These are phyloP conservation scores for Salvelinus namaycush DNA, from an alignment of 2,113 vertebrate genomes.

Conservation along the genomic window DNA sequence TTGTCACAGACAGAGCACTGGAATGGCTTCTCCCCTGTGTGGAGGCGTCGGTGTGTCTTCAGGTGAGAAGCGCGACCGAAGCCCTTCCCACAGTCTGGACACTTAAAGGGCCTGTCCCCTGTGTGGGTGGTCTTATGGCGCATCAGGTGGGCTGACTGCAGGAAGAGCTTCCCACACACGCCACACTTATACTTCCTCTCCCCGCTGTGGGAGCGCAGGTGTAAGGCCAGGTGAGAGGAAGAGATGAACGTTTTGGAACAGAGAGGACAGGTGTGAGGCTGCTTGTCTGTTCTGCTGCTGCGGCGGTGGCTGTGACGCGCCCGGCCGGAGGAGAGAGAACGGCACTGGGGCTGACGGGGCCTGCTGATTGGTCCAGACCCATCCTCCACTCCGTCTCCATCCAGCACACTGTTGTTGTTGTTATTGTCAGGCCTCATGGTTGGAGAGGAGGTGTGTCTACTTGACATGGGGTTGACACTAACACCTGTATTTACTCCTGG, in stretches of 20 bases:
- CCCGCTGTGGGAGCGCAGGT: slow-evolving; percentile 68
- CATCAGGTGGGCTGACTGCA: slow-evolving; percentile 73
- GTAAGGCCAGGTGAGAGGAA: slow-evolving; percentile 68
- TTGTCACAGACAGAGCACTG: slow-evolving; percentile 64
- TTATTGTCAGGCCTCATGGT: background rate
- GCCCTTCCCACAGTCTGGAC: slow-evolving; percentile 73
- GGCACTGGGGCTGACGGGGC: slow-evolving; percentile 45
- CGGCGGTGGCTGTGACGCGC: slow-evolving; percentile 53
- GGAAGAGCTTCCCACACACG: slow-evolving; percentile 72
- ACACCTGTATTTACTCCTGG: background rate
- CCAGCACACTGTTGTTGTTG: background rate
- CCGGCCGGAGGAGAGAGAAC: slow-evolving; percentile 35
- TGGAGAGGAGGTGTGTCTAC: background rate
- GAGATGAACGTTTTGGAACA: slow-evolving; percentile 76
- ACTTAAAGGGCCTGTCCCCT: slow-evolving; percentile 75
- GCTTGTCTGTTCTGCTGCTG: slow-evolving; percentile 43
- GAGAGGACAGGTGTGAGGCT: slow-evolving; percentile 64
- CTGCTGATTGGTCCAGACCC: background rate
- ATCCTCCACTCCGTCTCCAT: background rate
- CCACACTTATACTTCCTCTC: slow-evolving; percentile 69
- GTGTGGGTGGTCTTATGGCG: slow-evolving; percentile 74
- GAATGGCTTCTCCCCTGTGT: slow-evolving; percentile 79
- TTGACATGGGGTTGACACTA: background rate
- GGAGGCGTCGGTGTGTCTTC: slow-evolving; percentile 75
- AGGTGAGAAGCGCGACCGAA: slow-evolving; percentile 76